These are phyloP conservation scores for Tachystola acroxantha DNA, from an alignment of 2,888 invertebrate genomes.

Conservation along the genomic window DNA sequence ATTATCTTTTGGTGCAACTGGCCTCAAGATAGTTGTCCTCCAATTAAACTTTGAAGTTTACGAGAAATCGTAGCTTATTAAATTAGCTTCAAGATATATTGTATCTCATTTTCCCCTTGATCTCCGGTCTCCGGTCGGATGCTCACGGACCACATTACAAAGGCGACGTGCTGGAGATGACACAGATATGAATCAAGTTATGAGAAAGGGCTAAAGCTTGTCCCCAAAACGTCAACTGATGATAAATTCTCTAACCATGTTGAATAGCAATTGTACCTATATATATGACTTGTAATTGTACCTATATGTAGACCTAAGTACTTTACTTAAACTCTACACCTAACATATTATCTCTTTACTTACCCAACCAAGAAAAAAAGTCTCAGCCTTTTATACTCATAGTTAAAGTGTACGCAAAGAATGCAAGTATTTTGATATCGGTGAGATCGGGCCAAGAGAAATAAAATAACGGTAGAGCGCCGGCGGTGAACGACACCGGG, in stretches of 20 bases:
- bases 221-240: background rate
- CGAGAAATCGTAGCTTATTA: too few relatives aligned
- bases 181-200: slow-evolving; percentile 7
- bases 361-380: too few relatives aligned
- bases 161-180: slow-evolving; percentile 9
- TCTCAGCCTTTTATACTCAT: too few relatives aligned
- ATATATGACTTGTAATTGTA: too few relatives aligned
- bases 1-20: too few relatives aligned
- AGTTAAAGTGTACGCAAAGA: slow-evolving; percentile 7
- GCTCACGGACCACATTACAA: slow-evolving; percentile 3
- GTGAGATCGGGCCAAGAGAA: slow-evolving; percentile 24
- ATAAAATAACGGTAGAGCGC: slow-evolving; percentile 36
- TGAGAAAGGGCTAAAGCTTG: background rate
- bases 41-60: too few relatives aligned
- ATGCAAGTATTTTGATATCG: slow-evolving; percentile 26
- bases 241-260: slow-evolving; percentile 1
- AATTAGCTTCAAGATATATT: too few relatives aligned
- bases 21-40: too few relatives aligned
- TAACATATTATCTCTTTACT: too few relatives aligned
- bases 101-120: too few relatives aligned
- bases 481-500: slow-evolving; percentile 54
- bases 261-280: background rate
- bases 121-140: too few relatives aligned
- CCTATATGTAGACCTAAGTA: background rate
- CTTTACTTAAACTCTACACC: too few relatives aligned